Evolutionary conservation across 2,113 vertebrate genomes (phyloP).

Genomic region (rat (Rattus norvegicus)): DNA sequence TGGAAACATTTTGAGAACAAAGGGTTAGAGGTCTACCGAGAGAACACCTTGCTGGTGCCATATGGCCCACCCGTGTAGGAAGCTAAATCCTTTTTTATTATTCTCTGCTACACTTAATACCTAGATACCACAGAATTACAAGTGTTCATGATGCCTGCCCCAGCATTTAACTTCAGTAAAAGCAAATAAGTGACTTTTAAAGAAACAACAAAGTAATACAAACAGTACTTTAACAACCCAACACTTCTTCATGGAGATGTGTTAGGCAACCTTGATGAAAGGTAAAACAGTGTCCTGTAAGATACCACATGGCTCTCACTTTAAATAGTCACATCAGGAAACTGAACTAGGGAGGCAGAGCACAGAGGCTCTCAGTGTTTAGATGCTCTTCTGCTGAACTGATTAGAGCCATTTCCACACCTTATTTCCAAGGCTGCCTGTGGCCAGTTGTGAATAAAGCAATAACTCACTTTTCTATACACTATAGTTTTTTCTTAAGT

Average conservation of each 20-base stretch:
- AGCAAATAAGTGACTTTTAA: neutral
- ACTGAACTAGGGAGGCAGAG: neutral
- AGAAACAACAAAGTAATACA: neutral
- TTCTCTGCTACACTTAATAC: no score
- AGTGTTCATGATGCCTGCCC: neutral
- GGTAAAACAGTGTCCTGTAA: neutral
- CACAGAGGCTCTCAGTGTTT: neutral
- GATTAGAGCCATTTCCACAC: neutral
- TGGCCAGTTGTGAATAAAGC: neutral
- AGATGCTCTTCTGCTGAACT: neutral
- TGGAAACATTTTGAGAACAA: no score
- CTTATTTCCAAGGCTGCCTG: neutral
- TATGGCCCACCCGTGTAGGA: no score
- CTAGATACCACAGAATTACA: neutral
- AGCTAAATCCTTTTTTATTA: no score
- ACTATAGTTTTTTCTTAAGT: neutral
- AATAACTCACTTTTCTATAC: neutral
- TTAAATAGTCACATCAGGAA: neutral
- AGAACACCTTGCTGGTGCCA: no score
- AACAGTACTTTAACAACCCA: neutral
- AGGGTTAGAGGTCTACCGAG: no score
- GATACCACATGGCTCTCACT: neutral
- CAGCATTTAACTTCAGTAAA: constrained; percentile 24
- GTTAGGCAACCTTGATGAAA: neutral
- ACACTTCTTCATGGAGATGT: neutral